Evolutionary conservation across 2,888 invertebrate genomes (phyloP).

Genomic region (Ennomos quercinarius): DNA sequence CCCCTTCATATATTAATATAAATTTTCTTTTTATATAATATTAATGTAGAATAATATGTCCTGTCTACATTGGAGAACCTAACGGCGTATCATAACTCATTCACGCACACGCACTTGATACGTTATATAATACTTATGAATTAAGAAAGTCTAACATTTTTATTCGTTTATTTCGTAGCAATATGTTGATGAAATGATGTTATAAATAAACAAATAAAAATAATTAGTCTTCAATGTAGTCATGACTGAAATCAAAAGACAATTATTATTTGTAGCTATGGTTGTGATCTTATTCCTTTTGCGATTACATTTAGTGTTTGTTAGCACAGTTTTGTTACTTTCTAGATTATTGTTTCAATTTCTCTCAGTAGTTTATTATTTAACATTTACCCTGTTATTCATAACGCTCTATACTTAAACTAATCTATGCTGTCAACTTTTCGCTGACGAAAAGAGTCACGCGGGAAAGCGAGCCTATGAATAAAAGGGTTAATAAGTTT

Average conservation of each 20-base stretch:
- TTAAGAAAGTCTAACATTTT: too few species aligned
- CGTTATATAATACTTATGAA: too few species aligned
- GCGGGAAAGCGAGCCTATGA: too few species aligned
- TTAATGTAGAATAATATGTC: constrained; percentile 1
- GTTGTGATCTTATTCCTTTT: constrained; percentile 31
- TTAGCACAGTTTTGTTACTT: constrained; percentile 14
- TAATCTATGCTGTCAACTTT: too few species aligned
- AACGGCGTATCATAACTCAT: not conserved
- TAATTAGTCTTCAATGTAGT: constrained; percentile 10
- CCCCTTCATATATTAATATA: constrained; percentile 4
- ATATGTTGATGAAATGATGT: not conserved
- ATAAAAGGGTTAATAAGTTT: too few species aligned
- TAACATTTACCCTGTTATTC: too few species aligned
- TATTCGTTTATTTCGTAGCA: too few species aligned
- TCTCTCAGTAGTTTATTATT: not conserved
- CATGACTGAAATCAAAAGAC: constrained; percentile 26
- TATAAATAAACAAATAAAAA: not conserved
- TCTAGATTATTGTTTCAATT: not conserved
- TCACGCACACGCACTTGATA: too few species aligned
- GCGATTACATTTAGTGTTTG: constrained; percentile 2
- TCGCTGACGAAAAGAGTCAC: too few species aligned
- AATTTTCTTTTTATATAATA: not conserved
- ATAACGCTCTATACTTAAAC: too few species aligned
- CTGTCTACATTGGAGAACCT: constrained; percentile 9
- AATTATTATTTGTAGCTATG: constrained; percentile 26